Base-by-base conservation (phyloP, 1,140 invertebrate species). In the Neodiprion fabricii region DNA sequence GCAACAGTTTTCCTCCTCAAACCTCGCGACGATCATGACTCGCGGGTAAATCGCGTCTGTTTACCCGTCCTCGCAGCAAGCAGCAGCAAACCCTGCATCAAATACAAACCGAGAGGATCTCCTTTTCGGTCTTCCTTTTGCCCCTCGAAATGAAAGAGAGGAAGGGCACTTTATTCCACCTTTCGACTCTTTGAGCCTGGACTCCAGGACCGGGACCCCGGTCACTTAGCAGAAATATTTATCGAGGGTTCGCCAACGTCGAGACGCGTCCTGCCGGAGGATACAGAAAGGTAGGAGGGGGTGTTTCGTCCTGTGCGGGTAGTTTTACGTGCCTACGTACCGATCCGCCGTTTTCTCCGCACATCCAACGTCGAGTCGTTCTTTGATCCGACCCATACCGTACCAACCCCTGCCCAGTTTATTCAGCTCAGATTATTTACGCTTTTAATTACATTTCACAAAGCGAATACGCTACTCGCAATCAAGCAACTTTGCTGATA, bases 181-280 rank as follows among this genome's bases (percentile, higher is more conserved):
- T 53, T 23, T 86, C 79, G 79, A 79, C 79, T 84, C 85, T 86
- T 86, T 86, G 84, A 87, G 85, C 84, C 82, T 78, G 78, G 80
- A 81, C 66, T 67, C 50, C 76, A 79, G 49, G 71, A 65, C 65
- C 77, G 70, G 75, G 74, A 76, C 79, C 77, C 79, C 81, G 85
- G 84, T 87, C 86, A 88, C 84, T 87, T 85, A 83, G 86, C 83
- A 82, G 85, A 87, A 88, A 88, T 88, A 88, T 88, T 88, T 88
- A 88, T 88, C 84, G 85, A 88, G 85, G 84, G 83, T 83, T 69
- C 67, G 71, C 71, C 71, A n/a, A 69, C 47, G 53, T 78, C 71
- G 78, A 71, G 76, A 77, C 78, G 73, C 75, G 76, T 78, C 79
- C 79, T 75, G 78, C 80, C 78, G 70, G 69, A 75, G 72, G 76